phyloP scores from a whole-genome alignment of 2,113 vertebrate genomes.

The Paraplagusia blochii region DNA sequence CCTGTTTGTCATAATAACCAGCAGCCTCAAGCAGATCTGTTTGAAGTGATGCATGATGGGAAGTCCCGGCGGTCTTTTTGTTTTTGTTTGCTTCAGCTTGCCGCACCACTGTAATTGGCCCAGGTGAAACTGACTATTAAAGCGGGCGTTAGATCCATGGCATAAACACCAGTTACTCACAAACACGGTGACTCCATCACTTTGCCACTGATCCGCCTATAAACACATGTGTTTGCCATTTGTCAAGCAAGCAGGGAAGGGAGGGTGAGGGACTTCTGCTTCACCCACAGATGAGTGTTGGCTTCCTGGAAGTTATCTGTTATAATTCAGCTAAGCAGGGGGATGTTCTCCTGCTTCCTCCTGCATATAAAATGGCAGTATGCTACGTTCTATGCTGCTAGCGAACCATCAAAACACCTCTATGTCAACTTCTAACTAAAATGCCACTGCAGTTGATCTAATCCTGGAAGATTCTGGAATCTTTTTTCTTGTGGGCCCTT shows the following conservation, averaged over 20 bases:
- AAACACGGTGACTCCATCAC: conserved; percentile 32
- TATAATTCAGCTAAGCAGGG: conserved; percentile 5
- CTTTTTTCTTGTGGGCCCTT: not conserved
- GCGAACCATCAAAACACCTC: not conserved
- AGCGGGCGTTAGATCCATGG: conserved; percentile 30
- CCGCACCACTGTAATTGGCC: conserved; percentile 24
- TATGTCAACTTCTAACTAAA: no score
- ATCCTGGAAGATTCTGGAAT: not conserved
- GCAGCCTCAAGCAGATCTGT: conserved; percentile 8
- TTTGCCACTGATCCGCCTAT: conserved; percentile 37
- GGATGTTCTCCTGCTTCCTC: conserved; percentile 18
- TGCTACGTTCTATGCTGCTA: not conserved
- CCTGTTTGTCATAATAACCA: conserved; percentile 15
- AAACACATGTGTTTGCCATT: conserved; percentile 65
- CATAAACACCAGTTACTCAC: conserved; percentile 54
- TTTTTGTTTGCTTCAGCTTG: conserved; percentile 33
- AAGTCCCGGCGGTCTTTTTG: conserved; percentile 15
- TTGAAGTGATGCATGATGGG: conserved; percentile 27
- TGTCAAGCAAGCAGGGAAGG: conserved; percentile 12
- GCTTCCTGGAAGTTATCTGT: conserved; percentile 54
- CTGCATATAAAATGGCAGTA: no score
- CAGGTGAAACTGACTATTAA: conserved; percentile 57
- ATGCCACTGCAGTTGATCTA: not conserved
- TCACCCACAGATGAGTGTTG: conserved; percentile 17
- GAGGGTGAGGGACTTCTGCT: conserved; percentile 21